Evolutionary conservation across 2,113 vertebrate species (phyloP).

Genomic region (Labrus mixtus): DNA sequence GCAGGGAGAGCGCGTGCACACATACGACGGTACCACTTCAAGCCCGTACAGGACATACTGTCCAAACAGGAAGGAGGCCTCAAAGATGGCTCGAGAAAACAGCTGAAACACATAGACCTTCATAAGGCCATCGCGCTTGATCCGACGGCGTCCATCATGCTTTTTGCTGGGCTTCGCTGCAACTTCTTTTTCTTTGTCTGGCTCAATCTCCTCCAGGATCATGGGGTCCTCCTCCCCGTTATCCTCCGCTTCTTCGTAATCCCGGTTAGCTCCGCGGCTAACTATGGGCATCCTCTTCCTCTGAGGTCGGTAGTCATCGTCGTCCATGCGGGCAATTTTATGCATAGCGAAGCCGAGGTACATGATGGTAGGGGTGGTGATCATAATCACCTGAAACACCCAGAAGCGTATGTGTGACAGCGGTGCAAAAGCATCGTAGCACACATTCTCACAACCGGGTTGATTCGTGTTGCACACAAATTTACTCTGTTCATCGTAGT

Average conservation of each 20-base stretch:
- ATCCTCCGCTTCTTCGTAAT: conserved; percentile 92
- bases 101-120: conserved; percentile 90
- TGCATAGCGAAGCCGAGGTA: conserved; percentile 94
- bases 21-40: conserved; percentile 86
- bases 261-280: conserved; percentile 84
- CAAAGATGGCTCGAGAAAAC: conserved; percentile 86
- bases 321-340: conserved; percentile 87
- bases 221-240: conserved; percentile 93
- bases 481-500: conserved; percentile 95
- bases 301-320: conserved; percentile 70
- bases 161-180: conserved; percentile 77
- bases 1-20: conserved; percentile 89
- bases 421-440: conserved; percentile 91
- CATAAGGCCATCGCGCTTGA: conserved; percentile 92
- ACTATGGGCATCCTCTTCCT: conserved; percentile 83
- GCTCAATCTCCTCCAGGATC: conserved; percentile 90
- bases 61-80: conserved; percentile 88
- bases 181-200: conserved; percentile 79
- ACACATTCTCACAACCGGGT: conserved; percentile 93
- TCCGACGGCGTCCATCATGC: conserved; percentile 88
- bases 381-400: conserved; percentile 94
- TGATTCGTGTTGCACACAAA: conserved; percentile 93
- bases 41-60: conserved; percentile 92
- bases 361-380: conserved; percentile 90
- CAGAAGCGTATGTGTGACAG: conserved; percentile 93